Conservation (phyloP, 1,140 invertebrate genomes). For the Phthorimaea operculella region DNA sequence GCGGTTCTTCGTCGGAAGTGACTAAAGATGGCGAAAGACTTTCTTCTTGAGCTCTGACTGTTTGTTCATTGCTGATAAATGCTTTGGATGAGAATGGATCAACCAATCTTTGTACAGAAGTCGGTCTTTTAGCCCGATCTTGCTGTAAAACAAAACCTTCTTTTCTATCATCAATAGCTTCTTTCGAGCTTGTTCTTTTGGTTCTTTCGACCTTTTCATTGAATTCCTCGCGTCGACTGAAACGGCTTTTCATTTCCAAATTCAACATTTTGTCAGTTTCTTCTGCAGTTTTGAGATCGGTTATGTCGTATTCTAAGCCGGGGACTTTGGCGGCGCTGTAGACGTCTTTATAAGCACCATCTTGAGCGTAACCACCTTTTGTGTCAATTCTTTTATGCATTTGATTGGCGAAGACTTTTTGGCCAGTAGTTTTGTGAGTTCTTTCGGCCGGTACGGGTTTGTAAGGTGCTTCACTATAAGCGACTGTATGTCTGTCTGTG, state of each 20-base stretch:
- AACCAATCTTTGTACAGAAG: conserved; percentile 47
- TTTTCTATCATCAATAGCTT: conserved; percentile 45
- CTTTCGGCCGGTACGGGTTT: conserved; percentile 48
- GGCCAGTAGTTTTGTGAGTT: conserved; percentile 57
- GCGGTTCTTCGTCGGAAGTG: conserved; percentile 42
- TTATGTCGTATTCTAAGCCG: conserved; percentile 56
- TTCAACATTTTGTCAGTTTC: conserved; percentile 63
- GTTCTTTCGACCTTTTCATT: conserved; percentile 41
- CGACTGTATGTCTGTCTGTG: conserved; percentile 32
- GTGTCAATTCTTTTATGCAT: conserved; percentile 66
- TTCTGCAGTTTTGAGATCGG: conserved; percentile 65
- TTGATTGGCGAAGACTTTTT: conserved; percentile 62
- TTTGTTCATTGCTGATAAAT: conserved; percentile 49
- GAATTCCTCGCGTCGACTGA: conserved; percentile 51
- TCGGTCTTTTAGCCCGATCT: conserved; percentile 50
- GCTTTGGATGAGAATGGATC: conserved; percentile 54
- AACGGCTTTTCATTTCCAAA: conserved; percentile 48
- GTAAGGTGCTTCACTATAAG: conserved; percentile 34
- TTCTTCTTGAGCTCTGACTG: conserved; percentile 38
- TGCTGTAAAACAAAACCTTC: conserved; percentile 48
- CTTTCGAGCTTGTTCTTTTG: conserved; percentile 46
- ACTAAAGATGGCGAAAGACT: conserved; percentile 30
- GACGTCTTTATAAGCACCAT: conserved; percentile 56
- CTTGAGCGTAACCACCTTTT: conserved; percentile 66
- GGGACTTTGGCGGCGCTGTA: conserved; percentile 57